phyloP scores from a whole-genome alignment of 1,140 invertebrate species.

The Drosophila seguyi region DNA sequence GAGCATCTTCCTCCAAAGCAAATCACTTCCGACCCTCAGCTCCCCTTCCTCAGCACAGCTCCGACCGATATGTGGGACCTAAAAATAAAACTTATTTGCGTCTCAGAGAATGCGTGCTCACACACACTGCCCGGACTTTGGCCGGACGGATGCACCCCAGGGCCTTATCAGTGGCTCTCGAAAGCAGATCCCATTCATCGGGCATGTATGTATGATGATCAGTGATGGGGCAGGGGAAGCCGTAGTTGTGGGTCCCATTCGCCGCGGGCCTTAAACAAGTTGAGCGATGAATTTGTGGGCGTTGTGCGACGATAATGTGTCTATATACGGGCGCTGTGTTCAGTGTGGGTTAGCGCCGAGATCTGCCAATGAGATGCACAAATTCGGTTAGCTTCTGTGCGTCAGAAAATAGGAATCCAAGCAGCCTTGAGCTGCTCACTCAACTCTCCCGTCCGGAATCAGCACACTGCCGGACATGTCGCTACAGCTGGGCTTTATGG shows the following conservation, averaged over 20 bases:
- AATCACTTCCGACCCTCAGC: constrained; percentile 1
- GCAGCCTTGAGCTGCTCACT: constrained; percentile 16
- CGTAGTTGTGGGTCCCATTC: not conserved
- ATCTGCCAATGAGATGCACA: constrained; percentile 1
- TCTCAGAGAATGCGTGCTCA: constrained; percentile 24
- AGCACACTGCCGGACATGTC: constrained; percentile 3
- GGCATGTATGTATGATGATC: constrained; percentile 15
- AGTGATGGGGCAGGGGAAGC: not conserved
- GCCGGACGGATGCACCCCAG: constrained; percentile 27
- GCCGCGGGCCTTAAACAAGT: constrained; percentile 10
- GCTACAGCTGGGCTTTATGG: not conserved
- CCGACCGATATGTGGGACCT: not conserved
- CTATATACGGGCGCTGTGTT: constrained; percentile 25
- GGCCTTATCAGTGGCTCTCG: constrained; percentile 25
- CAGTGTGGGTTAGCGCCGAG: not conserved
- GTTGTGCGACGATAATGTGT: constrained; percentile 19
- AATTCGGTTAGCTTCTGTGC: not conserved
- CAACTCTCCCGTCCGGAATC: not conserved
- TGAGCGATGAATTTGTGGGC: constrained; percentile 28
- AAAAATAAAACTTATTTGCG: constrained; percentile 17
- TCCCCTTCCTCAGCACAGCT: not conserved
- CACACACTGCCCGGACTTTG: constrained; percentile 32
- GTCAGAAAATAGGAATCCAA: not conserved
- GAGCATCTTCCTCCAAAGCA: constrained; percentile 3
- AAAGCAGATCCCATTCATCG: constrained; percentile 25